Conservation (phyloP, 1,140 invertebrate genomes). For the Heliconius melpomene region DNA sequence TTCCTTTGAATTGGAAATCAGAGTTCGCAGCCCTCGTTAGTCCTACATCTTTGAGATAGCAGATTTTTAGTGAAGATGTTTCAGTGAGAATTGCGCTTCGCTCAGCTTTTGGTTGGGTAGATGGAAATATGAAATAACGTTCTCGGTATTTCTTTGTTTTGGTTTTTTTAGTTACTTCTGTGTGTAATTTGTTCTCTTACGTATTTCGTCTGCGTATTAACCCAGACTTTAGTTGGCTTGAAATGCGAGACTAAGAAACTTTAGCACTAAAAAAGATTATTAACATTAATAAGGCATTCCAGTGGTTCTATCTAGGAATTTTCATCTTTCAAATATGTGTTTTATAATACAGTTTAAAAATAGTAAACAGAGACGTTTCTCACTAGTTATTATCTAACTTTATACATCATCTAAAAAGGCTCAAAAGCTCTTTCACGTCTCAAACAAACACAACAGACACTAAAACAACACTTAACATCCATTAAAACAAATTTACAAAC, state of each 20-base stretch:
- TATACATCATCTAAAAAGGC: not conserved
- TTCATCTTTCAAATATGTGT: no score
- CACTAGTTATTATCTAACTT: not conserved
- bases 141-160: not conserved
- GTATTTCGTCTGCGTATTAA: no score
- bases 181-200: no score
- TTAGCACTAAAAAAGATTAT: no score
- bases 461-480: constrained; percentile 14
- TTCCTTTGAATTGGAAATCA: constrained; percentile 83
- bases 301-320: no score
- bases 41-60: constrained; percentile 74
- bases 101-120: constrained; percentile 18
- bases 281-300: no score
- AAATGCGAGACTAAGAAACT: no score
- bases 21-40: constrained; percentile 72
- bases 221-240: no score
- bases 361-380: not conserved
- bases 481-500: constrained; percentile 22
- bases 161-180: not conserved
- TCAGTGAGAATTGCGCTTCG: constrained; percentile 32
- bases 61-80: constrained; percentile 78
- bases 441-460: not conserved
- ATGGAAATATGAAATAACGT: not conserved
- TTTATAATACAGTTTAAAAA: not conserved
- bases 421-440: not conserved